phyloP scores from a whole-genome alignment of 2,113 vertebrate genomes.

The Brachyhypopomus occidentalis region DNA sequence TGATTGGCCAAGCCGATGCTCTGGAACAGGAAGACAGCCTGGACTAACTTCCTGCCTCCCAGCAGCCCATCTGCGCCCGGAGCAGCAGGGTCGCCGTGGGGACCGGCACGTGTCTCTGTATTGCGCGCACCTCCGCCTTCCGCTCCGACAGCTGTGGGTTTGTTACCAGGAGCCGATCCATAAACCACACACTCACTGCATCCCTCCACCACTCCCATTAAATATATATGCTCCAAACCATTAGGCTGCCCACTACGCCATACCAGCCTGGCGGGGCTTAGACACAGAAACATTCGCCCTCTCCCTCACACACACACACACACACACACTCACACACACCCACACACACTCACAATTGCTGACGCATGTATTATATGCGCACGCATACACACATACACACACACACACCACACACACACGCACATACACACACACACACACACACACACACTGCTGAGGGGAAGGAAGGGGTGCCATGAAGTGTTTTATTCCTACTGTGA shows the following conservation, averaged over 20 bases:
- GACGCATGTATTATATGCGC: not conserved
- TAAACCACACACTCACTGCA: conserved; percentile 60
- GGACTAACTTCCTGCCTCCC: conserved; percentile 55
- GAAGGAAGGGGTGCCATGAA: not conserved
- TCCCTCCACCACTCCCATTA: conserved; percentile 53
- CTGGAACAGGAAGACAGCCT: conserved; percentile 55
- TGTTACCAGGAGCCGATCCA: conserved; percentile 59
- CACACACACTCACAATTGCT: conserved; percentile 12
- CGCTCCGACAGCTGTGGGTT: conserved; percentile 59
- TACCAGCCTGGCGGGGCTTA: conserved; percentile 24
- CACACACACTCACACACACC: conserved; percentile 23
- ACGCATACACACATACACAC: not conserved
- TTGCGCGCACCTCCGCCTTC: conserved; percentile 47
- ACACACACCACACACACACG: conserved; percentile 10
- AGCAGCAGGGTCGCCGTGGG: conserved; percentile 57
- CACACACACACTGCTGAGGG: conserved; percentile 28
- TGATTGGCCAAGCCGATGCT: conserved; percentile 43
- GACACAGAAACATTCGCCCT: conserved; percentile 6
- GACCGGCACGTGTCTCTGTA: conserved; percentile 54
- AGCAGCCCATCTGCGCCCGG: conserved; percentile 51
- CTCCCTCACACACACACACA: not conserved
- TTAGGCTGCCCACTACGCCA: conserved; percentile 49
- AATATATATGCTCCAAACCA: conserved; percentile 60
- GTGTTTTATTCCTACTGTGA: conserved; percentile 45
- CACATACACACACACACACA: conserved; percentile 14